A percentile compares a stretch with the other conserved stretches of the same genome.
These are phyloP conservation scores for Hydriomena furcata DNA, from an alignment of 2,888 invertebrate genomes.

Conservation along the genomic window DNA sequence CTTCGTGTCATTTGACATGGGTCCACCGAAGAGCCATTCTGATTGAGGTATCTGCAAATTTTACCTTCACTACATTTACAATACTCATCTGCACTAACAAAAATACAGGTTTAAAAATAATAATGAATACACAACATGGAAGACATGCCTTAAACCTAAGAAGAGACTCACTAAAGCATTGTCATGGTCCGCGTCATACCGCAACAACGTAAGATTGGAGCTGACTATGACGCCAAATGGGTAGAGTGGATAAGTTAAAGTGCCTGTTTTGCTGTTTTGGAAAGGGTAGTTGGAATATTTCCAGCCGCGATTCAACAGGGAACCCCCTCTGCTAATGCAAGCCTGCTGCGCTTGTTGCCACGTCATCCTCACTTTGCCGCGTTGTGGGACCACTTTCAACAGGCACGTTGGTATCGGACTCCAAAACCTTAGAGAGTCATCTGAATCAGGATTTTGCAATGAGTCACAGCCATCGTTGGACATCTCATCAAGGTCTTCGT, in stretches of 20 bases:
- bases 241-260: slow-evolving; percentile 48
- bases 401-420: slow-evolving; percentile 68
- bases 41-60: slow-evolving; percentile 52
- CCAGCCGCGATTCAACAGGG: slow-evolving; percentile 70
- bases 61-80: slow-evolving; percentile 4
- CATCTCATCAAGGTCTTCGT: slow-evolving; percentile 39
- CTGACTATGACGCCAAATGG: slow-evolving; percentile 15
- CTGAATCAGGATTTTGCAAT: slow-evolving; percentile 13
- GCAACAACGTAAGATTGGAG: slow-evolving; percentile 9
- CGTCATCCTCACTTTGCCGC: slow-evolving; percentile 57
- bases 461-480: slow-evolving; percentile 51
- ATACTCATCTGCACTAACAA: no score
- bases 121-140: no score
- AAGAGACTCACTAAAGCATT: slow-evolving; percentile 14
- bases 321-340: slow-evolving; percentile 48
- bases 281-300: slow-evolving; percentile 60
- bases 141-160: no score
- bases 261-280: neutral
- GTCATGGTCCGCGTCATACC: slow-evolving; percentile 16
- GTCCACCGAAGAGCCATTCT: slow-evolving; percentile 55
- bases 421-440: slow-evolving; percentile 46
- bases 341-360: slow-evolving; percentile 57
- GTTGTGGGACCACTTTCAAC: slow-evolving; percentile 36
- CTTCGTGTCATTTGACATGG: slow-evolving; percentile 38
- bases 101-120: no score